Evolutionary conservation across 2,888 invertebrate genomes (phyloP).

Genomic region (Abscondita cerata): DNA sequence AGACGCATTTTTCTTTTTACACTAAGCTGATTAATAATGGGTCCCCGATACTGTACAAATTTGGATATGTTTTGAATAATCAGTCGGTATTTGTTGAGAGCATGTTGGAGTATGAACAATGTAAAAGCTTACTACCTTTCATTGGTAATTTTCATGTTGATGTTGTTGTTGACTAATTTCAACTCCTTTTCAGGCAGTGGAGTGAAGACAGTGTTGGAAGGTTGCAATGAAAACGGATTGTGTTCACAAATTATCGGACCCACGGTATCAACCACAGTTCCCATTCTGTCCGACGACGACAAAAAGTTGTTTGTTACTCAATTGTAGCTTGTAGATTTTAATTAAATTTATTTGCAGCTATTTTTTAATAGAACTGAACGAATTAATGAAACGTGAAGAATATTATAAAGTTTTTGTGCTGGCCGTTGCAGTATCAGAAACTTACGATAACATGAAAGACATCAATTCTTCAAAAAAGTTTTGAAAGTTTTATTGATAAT

Average conservation of each 20-base stretch:
- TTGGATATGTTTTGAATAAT: constrained; percentile 23
- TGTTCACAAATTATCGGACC: constrained; percentile 21
- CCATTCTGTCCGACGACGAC: constrained; percentile 15
- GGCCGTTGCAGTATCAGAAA: constrained; percentile 12
- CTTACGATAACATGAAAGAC: constrained; percentile 12
- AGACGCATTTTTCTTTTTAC: constrained; percentile 19
- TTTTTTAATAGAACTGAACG: not conserved
- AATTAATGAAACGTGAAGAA: constrained; percentile 16
- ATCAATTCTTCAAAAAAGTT: not conserved
- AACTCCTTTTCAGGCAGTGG: constrained; percentile 16
- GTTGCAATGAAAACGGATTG: constrained; percentile 17
- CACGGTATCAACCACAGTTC: constrained; percentile 4
- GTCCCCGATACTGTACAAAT: constrained; percentile 18
- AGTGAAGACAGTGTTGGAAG: constrained; percentile 20
- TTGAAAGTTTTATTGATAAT: constrained; percentile 11
- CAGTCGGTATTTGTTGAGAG: constrained; percentile 13
- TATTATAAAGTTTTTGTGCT: constrained; percentile 20
- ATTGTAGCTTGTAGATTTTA: not conserved
- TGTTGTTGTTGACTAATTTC: not conserved
- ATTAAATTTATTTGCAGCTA: constrained; percentile 4
- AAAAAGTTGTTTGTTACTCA: constrained; percentile 1
- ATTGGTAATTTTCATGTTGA: constrained; percentile 10
- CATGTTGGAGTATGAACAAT: constrained; percentile 11
- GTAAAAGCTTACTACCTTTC: constrained; percentile 19
- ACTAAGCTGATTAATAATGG: not conserved